Evolutionary conservation across 2,797 vertebrate species (phyloP), one percentile per base, ranked within the genome.

Genomic region (Poecilia gillii): DNA sequence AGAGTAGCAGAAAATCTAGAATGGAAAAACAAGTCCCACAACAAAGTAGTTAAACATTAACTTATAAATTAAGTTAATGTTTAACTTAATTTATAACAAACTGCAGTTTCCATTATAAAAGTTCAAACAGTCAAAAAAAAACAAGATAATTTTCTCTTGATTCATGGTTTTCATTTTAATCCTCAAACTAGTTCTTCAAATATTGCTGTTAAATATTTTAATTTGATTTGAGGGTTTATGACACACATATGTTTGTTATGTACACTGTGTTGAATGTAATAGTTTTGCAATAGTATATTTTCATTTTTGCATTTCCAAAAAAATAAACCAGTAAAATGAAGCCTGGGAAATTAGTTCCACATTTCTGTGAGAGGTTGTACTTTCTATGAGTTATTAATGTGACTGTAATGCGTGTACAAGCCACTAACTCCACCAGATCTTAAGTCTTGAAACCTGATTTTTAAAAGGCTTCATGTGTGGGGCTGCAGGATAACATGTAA

Each of bases 401-500:
- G 62, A 66, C 18, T 66, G 6, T 66, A 36, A 66, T 66, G 33
- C 11, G 36, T 41, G 33, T 41, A 41, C 0, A 68, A 39, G 8
- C 20, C 36, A 23, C 36, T 39, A 41, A 68, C 9, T 36, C n/a
- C 16, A 41, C 8, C 36, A 41, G 18, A 68, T 68, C 33, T 43
- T 43, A 70, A n/a, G 23, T 13, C 11, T n/a, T 11, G 66, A 45
- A 45, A 68, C 23, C 12, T 28, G 11, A 45, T 70, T 70, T 66
- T 68, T 85, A 36, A 59, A 87, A 80, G 72, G 57, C 73, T 66
- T 77, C 28, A 7, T 33, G 16, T 78, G 47, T 77, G 39, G 71
- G 74, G 88, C 84, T 83, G 75, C 87, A 88, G 81, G 80, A 86
- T 80, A 90, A 90, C 79, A 62, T 80, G 59, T 16, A 62, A 76